phyloP scores from a whole-genome alignment of 2,113 vertebrate species.

The Mastomys natalensis region DNA sequence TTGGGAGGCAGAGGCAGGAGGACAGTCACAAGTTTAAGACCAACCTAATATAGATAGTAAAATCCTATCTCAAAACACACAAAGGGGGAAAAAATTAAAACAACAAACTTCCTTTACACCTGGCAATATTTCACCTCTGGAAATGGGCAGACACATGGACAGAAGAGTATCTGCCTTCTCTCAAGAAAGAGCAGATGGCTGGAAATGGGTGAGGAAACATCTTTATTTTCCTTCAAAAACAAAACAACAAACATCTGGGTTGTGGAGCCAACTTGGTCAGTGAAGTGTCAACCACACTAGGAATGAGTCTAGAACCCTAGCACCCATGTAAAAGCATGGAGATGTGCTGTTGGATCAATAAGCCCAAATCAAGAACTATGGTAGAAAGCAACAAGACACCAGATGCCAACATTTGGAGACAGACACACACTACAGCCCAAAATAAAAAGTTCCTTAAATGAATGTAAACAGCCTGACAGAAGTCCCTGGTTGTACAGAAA shows the following conservation, averaged over 20 bases:
- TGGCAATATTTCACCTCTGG: background rate
- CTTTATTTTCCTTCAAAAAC: background rate
- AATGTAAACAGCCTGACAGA: background rate
- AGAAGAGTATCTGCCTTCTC: background rate
- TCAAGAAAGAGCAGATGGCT: background rate
- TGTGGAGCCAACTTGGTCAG: background rate
- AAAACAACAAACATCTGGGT: background rate
- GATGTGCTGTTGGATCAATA: background rate
- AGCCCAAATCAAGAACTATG: no score
- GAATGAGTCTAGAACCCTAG: background rate
- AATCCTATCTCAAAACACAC: background rate
- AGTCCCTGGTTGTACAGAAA: background rate
- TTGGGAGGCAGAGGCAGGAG: background rate
- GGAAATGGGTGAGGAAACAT: background rate
- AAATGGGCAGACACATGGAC: background rate
- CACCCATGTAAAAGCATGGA: background rate
- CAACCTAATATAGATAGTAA: background rate
- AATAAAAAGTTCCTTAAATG: background rate
- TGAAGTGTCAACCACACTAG: background rate
- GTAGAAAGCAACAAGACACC: background rate
- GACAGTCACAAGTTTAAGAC: background rate
- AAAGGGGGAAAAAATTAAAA: background rate
- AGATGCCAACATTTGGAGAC: background rate
- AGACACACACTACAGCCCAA: background rate
- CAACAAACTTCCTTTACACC: background rate